phyloP scores from a whole-genome alignment of 1,140 invertebrate species.

The Zaprionus inermis region DNA sequence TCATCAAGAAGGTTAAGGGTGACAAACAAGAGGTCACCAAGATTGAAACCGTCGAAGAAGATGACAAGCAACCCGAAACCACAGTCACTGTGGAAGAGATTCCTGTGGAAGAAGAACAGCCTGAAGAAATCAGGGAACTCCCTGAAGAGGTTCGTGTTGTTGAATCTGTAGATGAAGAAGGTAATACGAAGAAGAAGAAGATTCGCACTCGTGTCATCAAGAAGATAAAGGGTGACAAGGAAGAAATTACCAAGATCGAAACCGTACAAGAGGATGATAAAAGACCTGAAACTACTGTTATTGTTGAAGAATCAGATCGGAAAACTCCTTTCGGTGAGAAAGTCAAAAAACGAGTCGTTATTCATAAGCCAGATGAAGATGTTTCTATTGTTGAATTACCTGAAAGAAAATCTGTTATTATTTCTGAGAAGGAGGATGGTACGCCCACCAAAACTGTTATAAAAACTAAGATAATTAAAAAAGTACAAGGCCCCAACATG shows the following conservation, averaged over 20 bases:
- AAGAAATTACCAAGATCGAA: constrained; percentile 84
- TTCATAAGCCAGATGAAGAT: constrained; percentile 67
- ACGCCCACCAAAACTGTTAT: constrained; percentile 84
- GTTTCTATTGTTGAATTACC: constrained; percentile 71
- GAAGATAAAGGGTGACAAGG: constrained; percentile 79
- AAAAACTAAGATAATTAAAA: constrained; percentile 84
- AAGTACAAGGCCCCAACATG: constrained; percentile 81
- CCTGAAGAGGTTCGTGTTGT: constrained; percentile 58
- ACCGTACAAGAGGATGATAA: constrained; percentile 84
- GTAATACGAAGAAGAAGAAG: constrained; percentile 54
- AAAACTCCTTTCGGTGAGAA: constrained; percentile 43
- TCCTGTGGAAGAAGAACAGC: constrained; percentile 33
- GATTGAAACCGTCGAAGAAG: constrained; percentile 70
- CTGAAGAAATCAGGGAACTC: constrained; percentile 51
- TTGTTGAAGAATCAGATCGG: constrained; percentile 62
- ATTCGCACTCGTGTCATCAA: constrained; percentile 78
- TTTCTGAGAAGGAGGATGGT: constrained; percentile 80
- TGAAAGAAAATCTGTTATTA: constrained; percentile 70
- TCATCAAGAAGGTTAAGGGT: constrained; percentile 33
- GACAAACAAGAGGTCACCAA: constrained; percentile 77
- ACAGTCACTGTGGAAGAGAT: constrained; percentile 53
- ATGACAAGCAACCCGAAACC: constrained; percentile 54
- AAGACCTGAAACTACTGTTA: constrained; percentile 78
- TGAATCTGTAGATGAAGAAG: constrained; percentile 49
- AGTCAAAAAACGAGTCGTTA: constrained; percentile 56